A percentile compares a stretch with the other conserved stretches of the same genome.
These are phyloP conservation scores for Spinus olivaceus DNA, from an alignment of 2,797 vertebrate species.

Conservation along the genomic window DNA sequence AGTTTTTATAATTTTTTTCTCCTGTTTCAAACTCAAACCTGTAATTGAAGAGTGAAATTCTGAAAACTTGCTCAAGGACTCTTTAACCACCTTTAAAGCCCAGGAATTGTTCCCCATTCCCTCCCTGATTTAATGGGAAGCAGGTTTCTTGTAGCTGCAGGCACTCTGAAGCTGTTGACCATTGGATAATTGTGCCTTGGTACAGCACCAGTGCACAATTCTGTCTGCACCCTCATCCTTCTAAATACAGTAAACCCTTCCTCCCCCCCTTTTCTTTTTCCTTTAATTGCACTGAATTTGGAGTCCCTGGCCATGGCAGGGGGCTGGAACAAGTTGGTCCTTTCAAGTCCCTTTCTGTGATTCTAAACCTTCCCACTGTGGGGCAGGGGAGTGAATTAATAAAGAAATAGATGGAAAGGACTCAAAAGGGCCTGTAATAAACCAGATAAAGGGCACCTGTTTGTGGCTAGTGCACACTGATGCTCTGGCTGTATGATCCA, in stretches of 20 bases:
- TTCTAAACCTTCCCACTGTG: not conserved
- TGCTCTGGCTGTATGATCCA: rapidly evolving
- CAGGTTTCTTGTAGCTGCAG: not conserved
- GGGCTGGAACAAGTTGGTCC: not conserved
- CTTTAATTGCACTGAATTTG: not conserved
- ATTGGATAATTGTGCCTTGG: not conserved
- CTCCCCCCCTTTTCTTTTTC: not conserved
- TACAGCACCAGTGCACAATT: not conserved
- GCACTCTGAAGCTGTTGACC: not conserved
- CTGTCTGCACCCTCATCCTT: not conserved
- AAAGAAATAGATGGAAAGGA: not conserved
- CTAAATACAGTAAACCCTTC: not conserved
- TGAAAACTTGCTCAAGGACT: not conserved
- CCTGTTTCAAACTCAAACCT: not conserved
- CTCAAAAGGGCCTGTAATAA: not conserved
- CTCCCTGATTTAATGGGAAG: constrained; percentile 3
- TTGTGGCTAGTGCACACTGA: too few species aligned
- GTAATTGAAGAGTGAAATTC: not conserved
- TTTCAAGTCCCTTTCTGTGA: not conserved
- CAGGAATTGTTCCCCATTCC: not conserved
- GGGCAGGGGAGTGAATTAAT: not conserved
- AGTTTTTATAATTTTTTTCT: rapidly evolving
- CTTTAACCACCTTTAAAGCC: not conserved
- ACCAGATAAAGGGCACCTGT: not conserved
- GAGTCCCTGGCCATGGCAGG: not conserved